Evolutionary conservation across 2,888 invertebrate species (phyloP).

Genomic region (Meloe dianella): DNA sequence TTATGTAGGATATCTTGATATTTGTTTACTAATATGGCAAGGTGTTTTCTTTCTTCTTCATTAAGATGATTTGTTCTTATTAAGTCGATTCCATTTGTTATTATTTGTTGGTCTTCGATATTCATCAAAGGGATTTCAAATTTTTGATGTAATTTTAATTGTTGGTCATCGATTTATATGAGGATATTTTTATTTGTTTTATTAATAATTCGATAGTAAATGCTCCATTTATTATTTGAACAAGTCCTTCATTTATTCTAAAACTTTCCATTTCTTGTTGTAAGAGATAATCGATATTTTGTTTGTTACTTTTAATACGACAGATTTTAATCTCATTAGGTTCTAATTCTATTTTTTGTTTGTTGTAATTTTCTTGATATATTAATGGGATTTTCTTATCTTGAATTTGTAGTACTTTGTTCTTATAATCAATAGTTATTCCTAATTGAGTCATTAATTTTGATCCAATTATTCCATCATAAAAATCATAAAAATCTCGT

Average conservation of each 20-base stretch:
- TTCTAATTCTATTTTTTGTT: neutral
- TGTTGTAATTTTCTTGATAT: neutral
- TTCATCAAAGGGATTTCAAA: too few relatives aligned
- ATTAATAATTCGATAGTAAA: neutral
- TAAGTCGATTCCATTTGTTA: neutral
- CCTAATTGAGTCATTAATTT: neutral
- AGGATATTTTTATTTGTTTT: neutral
- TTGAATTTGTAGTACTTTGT: neutral
- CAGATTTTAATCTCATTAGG: neutral
- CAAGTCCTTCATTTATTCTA: neutral
- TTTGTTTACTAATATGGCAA: neutral
- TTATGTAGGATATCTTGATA: neutral
- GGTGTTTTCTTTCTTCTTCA: neutral
- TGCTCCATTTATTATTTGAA: neutral
- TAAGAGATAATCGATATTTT: neutral
- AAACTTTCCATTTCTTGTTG: neutral
- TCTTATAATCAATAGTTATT: neutral
- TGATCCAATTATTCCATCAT: neutral
- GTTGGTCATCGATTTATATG: neutral
- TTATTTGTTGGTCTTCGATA: too few relatives aligned
- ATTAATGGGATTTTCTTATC: neutral
- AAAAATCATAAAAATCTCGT: neutral
- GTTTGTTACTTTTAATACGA: neutral
- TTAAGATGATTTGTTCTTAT: neutral
- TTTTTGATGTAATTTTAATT: too few relatives aligned